A percentile compares a stretch with the other conserved stretches of the same genome.
These are phyloP conservation scores for Homalodisca vitripennis DNA, from an alignment of 1,140 invertebrate species.

Conservation along the genomic window DNA sequence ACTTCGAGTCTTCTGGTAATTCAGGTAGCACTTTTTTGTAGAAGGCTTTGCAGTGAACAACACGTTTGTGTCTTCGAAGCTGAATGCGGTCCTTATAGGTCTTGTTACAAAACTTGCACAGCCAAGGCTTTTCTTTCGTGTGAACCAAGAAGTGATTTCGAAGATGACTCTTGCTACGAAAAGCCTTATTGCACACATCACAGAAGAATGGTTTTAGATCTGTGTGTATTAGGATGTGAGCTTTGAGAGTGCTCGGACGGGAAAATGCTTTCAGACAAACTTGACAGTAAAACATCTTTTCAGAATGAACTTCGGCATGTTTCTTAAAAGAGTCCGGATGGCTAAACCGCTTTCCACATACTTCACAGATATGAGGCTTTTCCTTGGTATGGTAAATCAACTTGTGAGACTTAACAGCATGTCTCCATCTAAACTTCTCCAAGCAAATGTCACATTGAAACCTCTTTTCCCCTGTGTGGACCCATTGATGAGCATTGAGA, in stretches of 20 bases:
- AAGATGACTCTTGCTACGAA: slow-evolving; percentile 6
- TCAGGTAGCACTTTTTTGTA: not conserved
- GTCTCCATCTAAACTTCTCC: slow-evolving; percentile 5
- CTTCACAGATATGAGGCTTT: not conserved
- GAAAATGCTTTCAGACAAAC: not conserved
- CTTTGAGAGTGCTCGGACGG: not conserved
- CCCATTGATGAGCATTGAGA: not conserved
- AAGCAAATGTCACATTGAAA: slow-evolving; percentile 8
- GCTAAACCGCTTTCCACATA: slow-evolving; percentile 3
- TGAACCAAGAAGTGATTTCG: not conserved
- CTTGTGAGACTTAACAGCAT: slow-evolving; percentile 15
- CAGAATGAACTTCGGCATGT: not conserved
- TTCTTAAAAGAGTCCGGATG: slow-evolving; percentile 17
- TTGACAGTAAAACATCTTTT: slow-evolving; percentile 1
- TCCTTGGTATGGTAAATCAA: slow-evolving; percentile 1
- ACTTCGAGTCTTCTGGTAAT: not conserved
- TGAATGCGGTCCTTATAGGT: not conserved
- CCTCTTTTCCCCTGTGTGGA: slow-evolving; percentile 7
- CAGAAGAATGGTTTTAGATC: slow-evolving; percentile 1
- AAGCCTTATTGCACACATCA: not conserved
- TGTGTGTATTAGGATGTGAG: not conserved
- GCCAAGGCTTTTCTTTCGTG: not conserved
- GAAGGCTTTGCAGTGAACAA: not conserved
- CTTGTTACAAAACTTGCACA: slow-evolving; percentile 14
- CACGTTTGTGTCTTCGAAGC: not conserved